These are phyloP conservation scores for Butorides virescens DNA, from an alignment of 2,113 vertebrate genomes.

Conservation along the genomic window DNA sequence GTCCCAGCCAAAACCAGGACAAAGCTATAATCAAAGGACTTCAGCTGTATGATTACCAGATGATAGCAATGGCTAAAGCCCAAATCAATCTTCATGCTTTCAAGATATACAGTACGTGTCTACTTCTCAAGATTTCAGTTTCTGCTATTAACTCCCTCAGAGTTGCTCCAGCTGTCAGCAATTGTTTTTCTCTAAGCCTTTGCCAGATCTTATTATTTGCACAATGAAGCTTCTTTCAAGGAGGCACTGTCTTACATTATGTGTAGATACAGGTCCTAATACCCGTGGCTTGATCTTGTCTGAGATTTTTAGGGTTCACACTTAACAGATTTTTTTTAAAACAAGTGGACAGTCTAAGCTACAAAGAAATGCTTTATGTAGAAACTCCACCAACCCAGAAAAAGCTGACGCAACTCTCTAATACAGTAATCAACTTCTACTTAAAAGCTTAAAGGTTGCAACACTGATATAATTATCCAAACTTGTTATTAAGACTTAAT, in stretches of 20 bases:
- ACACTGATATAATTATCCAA: not conserved
- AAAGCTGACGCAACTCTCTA: not conserved
- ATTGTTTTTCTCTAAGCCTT: not conserved
- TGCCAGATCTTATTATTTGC: not conserved
- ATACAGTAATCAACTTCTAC: not conserved
- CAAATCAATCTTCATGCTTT: not conserved
- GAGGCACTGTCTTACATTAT: not conserved
- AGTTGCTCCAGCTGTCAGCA: not conserved
- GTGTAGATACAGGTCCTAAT: not conserved
- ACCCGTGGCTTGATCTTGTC: not conserved
- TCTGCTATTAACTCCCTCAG: not conserved
- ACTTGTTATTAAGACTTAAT: not conserved
- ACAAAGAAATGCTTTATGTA: not conserved
- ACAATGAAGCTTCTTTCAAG: not conserved
- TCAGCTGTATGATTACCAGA: not conserved
- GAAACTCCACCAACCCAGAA: not conserved
- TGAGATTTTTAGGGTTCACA: not conserved
- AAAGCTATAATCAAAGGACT: not conserved
- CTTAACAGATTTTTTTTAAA: not conserved
- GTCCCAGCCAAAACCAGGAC: too few relatives aligned
- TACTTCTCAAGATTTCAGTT: not conserved
- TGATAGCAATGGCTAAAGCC: not conserved
- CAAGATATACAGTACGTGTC: not conserved
- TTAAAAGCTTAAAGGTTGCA: not conserved
- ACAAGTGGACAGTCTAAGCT: not conserved